Evolutionary conservation across 2,888 invertebrate species (phyloP).

Genomic region (Drosophila falleni): DNA sequence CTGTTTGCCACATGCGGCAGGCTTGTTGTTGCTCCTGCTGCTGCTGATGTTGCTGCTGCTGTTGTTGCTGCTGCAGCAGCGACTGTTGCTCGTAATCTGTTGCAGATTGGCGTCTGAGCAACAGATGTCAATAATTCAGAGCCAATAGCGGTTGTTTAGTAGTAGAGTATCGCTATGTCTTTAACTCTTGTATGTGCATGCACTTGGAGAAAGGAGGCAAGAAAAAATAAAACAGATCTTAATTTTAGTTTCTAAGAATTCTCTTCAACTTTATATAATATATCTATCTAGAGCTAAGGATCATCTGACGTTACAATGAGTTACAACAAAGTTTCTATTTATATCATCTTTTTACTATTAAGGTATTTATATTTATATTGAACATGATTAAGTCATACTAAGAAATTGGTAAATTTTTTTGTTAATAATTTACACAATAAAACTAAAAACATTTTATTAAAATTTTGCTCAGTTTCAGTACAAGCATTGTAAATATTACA

Average conservation of each 20-base stretch:
- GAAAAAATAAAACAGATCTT: background rate
- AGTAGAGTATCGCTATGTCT: constrained; percentile 7
- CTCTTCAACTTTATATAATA: background rate
- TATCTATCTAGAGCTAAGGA: background rate
- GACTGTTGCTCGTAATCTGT: constrained; percentile 59
- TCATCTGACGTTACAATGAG: constrained; percentile 1
- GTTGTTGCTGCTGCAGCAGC: constrained; percentile 12
- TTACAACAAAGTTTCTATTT: background rate
- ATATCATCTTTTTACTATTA: too few species aligned
- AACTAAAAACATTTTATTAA: too few species aligned
- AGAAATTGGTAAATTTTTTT: too few species aligned
- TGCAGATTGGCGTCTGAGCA: constrained; percentile 69
- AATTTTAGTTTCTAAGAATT: constrained; percentile 13
- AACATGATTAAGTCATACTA: background rate
- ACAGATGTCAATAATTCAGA: constrained; percentile 74
- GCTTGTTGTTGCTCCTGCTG: constrained; percentile 21
- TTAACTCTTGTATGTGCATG: constrained; percentile 8
- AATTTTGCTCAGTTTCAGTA: too few species aligned
- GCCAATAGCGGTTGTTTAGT: constrained; percentile 64
- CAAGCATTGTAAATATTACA: too few species aligned
- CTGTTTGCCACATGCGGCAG: constrained; percentile 23
- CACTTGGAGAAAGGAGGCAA: constrained; percentile 14
- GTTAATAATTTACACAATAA: too few species aligned
- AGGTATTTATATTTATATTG: background rate
- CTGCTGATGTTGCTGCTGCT: background rate